Evolutionary conservation across 2,888 invertebrate genomes (phyloP), one percentile per base, ranked within the genome.

Genomic region (Leptothorax acervorum): DNA sequence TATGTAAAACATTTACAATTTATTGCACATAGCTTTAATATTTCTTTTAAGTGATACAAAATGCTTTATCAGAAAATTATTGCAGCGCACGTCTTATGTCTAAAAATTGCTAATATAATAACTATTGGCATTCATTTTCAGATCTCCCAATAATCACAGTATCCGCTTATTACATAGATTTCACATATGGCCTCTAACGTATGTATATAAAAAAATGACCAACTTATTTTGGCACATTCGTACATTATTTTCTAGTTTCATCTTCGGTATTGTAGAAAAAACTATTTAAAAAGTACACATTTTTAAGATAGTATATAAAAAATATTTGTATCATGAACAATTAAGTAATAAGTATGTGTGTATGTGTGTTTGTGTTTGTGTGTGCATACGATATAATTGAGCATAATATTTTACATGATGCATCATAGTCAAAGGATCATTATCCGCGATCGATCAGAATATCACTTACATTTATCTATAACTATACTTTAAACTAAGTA

Each of bases 191-290:
- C 48, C 45, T 60, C 55, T 60, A 79, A 60, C 35, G 15, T 53
- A 28, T 31, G 42, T 48, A 28, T 68, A 68, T 48, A 55, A 28
- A 57, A 35, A 70, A 70, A 11, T 23, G 70, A 48, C 23, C 18
- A 79, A 60, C 35, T 60, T 48, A 79, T 48, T 48, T 79, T 79
- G 79, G 71, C 71, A 79, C 79, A n/a, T 66, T 3, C 15, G 3
- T 39, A 76, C 23, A 60, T 71, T 55, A 55, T 12, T 66, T 78
- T 75, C 23, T 55, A 68, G n/a, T n/a, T 55, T 48, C 1, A 12
- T 39, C 53, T 28, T 78, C 28, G 18, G 11, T 31, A 42, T 18
- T 28, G 39, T 66, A n/a, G 42, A 66, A 78, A 66, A 45, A 68
- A 45, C 0, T 39, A 65, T 51, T 35, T 15, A 48, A 76, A 65